Evolutionary conservation across 2,888 invertebrate species (phyloP), one percentile per base, ranked within the genome.

Genomic region (Amblyjoppa fuscipennis): DNA sequence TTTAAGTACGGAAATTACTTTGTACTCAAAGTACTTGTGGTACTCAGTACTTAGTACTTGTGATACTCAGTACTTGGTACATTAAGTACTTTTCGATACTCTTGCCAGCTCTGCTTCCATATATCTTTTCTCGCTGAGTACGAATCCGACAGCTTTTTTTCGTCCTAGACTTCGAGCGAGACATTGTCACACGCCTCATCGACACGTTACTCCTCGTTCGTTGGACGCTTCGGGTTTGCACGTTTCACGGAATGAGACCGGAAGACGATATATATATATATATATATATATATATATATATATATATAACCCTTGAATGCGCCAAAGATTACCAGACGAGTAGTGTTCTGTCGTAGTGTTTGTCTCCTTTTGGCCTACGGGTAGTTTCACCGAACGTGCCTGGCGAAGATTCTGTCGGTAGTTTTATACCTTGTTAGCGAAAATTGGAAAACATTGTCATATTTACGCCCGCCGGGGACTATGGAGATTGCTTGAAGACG

Each of bases 401-500:
- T 66, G 53, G 20, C 38, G 70, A 59, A 53, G 28, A 25, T 13
- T 25, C 31, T 20, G 20, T 59, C 84, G 86, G 85, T 84, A 83
- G 87, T 89, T 89, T 89, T 87, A 34, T 34, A 87, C 86, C 91
- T 91, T 90, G 91, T 91, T 91, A 91, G 84, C 73, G 83, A 88
- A 88, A 88, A 91, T 90, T 89, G 88, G 86, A 90, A 89, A 87
- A 91, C 89, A 91, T 90, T 89, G 88, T 87, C 89, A 86, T 89
- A 89, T 90, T 91, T 89, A 90, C 88, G 85, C 45, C 4, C 59
- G 61, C 69, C 71, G 78, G 59, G 74, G 76, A 9, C 51, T 76
- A 76, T 81, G 82, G 80, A 78, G 73, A 78, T 80, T 66, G 70
- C 25, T 31, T 34, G n/a, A 28, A 28, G 20, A 64, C 34, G 82